These are phyloP conservation scores for Silurus meridionalis DNA, from an alignment of 2,113 vertebrate species.

Conservation along the genomic window DNA sequence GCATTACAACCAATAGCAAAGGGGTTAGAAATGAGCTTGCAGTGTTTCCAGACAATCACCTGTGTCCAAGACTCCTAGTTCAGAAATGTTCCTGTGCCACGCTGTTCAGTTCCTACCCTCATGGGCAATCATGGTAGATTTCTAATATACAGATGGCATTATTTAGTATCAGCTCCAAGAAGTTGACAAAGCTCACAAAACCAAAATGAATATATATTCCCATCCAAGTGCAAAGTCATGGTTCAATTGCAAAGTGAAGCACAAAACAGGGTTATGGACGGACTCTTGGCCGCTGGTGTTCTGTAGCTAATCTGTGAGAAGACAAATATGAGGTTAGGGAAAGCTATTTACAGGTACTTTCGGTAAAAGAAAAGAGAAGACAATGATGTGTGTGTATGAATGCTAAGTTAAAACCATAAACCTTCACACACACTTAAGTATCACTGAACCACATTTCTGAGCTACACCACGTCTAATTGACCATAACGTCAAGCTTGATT, in stretches of 20 bases:
- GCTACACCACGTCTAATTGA: slow-evolving; percentile 37
- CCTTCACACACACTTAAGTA: slow-evolving; percentile 26
- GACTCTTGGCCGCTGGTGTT: background rate
- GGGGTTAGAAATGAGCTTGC: no score
- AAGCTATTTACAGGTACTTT: background rate
- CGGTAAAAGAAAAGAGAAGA: background rate
- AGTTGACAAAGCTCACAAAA: background rate
- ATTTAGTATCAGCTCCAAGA: background rate
- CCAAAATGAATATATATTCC: background rate
- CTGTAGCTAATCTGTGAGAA: background rate
- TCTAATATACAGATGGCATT: background rate
- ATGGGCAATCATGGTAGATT: background rate
- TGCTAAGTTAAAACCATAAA: background rate
- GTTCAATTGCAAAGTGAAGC: background rate
- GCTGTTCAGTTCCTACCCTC: background rate
- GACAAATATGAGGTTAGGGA: background rate
- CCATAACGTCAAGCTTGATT: slow-evolving; percentile 19
- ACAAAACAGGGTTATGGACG: background rate
- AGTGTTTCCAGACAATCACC: no score
- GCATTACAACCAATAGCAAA: no score
- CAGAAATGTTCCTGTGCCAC: no score
- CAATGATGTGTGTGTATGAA: background rate
- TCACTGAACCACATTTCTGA: slow-evolving; percentile 38
- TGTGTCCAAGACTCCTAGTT: no score
- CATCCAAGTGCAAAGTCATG: no score